Conservation (phyloP, 2,113 vertebrate genomes). For the Ovibos moschatus region DNA sequence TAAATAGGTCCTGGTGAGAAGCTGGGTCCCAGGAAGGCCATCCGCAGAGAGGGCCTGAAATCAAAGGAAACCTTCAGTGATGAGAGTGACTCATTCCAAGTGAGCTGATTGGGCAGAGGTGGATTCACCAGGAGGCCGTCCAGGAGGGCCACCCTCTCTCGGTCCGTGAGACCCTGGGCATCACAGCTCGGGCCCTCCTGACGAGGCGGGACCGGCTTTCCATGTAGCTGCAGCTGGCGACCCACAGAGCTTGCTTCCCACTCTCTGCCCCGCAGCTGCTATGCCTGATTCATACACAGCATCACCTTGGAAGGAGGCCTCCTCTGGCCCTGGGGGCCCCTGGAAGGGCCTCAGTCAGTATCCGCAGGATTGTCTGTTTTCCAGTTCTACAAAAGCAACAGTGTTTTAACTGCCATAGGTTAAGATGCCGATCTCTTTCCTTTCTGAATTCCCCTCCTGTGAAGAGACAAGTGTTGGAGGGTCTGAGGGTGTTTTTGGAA, state of each 20-base stretch:
- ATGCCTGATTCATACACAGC: no score
- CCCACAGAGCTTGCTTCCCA: background rate
- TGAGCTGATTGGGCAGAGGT: background rate
- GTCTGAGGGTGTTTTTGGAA: background rate
- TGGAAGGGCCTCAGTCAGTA: background rate
- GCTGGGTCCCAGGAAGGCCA: background rate
- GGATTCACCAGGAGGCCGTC: background rate
- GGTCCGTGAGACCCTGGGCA: accelerated
- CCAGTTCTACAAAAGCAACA: background rate
- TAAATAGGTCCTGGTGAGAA: background rate
- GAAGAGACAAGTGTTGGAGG: no score
- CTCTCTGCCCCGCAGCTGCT: background rate
- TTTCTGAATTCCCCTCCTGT: background rate
- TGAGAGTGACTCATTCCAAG: background rate
- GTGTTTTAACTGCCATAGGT: background rate
- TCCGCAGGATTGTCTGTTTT: background rate
- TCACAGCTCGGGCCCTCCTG: background rate
- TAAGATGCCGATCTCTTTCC: background rate
- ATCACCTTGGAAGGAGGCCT: background rate
- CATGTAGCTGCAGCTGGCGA: background rate
- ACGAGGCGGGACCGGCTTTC: background rate
- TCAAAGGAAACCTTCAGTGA: background rate
- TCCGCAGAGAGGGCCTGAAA: background rate
- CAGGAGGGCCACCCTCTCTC: background rate
- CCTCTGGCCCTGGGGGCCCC: background rate